These are phyloP conservation scores for Xiphophorus maculatus DNA, from an alignment of 2,113 vertebrate species.

Conservation along the genomic window DNA sequence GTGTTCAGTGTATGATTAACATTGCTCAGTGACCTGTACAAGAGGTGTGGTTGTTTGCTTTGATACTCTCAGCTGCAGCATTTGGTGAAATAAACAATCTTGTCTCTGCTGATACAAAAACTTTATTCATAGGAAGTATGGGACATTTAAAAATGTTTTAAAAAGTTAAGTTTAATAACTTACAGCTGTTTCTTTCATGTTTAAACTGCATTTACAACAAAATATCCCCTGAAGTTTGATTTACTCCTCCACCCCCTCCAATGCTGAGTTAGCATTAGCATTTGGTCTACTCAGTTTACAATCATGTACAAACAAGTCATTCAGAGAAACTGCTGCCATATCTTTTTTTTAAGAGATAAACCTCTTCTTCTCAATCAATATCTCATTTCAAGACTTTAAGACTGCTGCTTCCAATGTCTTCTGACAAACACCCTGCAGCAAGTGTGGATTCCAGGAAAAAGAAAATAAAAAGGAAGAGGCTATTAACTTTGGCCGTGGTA, in stretches of 20 bases:
- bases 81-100: conserved; percentile 22
- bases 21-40: conserved; percentile 41
- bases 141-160: not conserved
- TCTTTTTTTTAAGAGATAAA: conserved; percentile 37
- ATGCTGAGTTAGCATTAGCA: conserved; percentile 28
- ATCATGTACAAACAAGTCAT: conserved; percentile 42
- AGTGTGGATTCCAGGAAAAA: conserved; percentile 53
- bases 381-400: conserved; percentile 52
- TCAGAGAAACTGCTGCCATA: not conserved
- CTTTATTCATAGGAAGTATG: conserved; percentile 7
- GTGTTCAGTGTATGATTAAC: conserved; percentile 57
- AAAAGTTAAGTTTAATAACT: not conserved
- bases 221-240: not conserved
- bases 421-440: conserved; percentile 42
- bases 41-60: conserved; percentile 67
- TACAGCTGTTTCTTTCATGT: conserved; percentile 15
- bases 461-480: conserved; percentile 43
- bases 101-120: conserved; percentile 27
- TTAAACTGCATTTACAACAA: not conserved
- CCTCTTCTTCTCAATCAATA: conserved; percentile 55
- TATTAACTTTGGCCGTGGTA: conserved; percentile 68
- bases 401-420: conserved; percentile 41
- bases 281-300: conserved; percentile 14
- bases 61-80: conserved; percentile 46
- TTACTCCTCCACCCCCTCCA: not conserved